Conservation (phyloP, 2,888 invertebrate species). For the Vannuccia rotundouncinata region DNA sequence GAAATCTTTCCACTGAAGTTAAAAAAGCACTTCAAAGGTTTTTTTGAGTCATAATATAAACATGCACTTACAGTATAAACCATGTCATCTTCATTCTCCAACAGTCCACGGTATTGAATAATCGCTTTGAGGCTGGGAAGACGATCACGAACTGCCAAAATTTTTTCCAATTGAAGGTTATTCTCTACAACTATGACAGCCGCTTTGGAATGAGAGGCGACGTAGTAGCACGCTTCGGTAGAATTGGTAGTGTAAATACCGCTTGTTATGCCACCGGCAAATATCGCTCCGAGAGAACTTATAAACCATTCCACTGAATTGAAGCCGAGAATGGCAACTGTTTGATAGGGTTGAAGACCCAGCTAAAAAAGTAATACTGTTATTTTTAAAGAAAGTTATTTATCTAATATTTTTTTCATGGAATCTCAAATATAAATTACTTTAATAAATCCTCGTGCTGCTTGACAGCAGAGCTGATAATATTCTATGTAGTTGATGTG, state of each 20-base stretch:
- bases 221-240: conserved; percentile 71
- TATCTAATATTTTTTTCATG: too few relatives aligned
- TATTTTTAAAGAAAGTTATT: too few relatives aligned
- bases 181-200: conserved; percentile 79
- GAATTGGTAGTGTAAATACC: conserved; percentile 83
- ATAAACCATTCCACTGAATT: conserved; percentile 84
- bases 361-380: too few relatives aligned
- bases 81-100: neutral
- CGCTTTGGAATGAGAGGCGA: conserved; percentile 66
- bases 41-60: too few relatives aligned
- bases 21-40: too few relatives aligned
- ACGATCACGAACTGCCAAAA: conserved; percentile 65
- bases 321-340: conserved; percentile 83
- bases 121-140: conserved; percentile 71
- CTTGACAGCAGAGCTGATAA: too few relatives aligned
- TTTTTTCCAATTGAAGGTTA: conserved; percentile 73
- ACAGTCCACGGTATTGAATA: conserved; percentile 59
- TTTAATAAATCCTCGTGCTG: too few relatives aligned
- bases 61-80: neutral
- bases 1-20: conserved; percentile 71
- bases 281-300: conserved; percentile 75
- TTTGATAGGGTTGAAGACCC: conserved; percentile 70
- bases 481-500: too few relatives aligned
- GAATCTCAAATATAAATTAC: too few relatives aligned
- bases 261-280: conserved; percentile 76